Conservation (phyloP, 1,140 invertebrate genomes). For the Drosophila sulfurigaster region DNA sequence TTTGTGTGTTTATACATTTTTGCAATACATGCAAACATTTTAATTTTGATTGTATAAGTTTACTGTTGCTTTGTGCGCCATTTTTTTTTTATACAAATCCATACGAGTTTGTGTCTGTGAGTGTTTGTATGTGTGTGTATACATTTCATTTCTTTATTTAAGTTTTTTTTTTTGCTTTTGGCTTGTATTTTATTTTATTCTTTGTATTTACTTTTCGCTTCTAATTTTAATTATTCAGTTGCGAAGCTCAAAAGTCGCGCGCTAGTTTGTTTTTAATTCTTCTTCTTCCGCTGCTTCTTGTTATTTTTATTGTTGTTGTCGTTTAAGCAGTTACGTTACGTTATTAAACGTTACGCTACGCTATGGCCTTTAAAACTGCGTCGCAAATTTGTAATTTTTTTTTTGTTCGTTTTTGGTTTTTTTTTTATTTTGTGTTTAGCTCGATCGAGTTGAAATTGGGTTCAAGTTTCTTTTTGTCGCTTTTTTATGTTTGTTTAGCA, state of each 20-base stretch:
- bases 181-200: constrained; percentile 40
- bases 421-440: constrained; percentile 26
- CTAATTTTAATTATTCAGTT: constrained; percentile 84
- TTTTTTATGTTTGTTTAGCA: constrained; percentile 52
- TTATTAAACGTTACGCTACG: constrained; percentile 30
- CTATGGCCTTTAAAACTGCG: constrained; percentile 66
- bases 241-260: constrained; percentile 78
- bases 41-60: constrained; percentile 77
- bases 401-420: constrained; percentile 30
- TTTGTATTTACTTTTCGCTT: constrained; percentile 79
- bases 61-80: constrained; percentile 78
- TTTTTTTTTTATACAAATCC: constrained; percentile 62
- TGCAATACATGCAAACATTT: constrained; percentile 46
- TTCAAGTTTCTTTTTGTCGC: constrained; percentile 39
- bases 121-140: constrained; percentile 30
- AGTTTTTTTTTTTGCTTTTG: constrained; percentile 57
- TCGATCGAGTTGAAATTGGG: constrained; percentile 39
- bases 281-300: constrained; percentile 47
- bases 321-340: constrained; percentile 59
- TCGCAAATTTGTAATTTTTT: constrained; percentile 68
- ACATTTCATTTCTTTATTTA: constrained; percentile 66
- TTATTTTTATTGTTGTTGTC: constrained; percentile 57
- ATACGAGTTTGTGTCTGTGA: constrained; percentile 11
- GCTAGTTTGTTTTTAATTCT: constrained; percentile 57
- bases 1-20: constrained; percentile 30